These are phyloP conservation scores for Sebastes iracundus DNA, from an alignment of 2,797 vertebrate species.

Conservation along the genomic window DNA sequence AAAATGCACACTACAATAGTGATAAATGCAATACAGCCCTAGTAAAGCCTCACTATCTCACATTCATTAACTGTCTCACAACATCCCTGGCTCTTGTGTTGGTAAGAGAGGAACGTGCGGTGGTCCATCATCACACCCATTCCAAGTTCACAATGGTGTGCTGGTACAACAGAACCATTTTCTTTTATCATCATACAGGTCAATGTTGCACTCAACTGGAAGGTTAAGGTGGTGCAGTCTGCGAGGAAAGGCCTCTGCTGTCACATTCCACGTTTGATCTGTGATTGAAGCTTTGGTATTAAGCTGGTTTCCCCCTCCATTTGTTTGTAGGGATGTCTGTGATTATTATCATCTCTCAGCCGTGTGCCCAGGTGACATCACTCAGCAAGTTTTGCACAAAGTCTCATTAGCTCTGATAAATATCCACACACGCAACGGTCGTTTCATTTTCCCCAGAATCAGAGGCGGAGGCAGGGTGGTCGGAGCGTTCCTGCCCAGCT, in stretches of 20 bases:
- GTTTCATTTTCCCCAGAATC: constrained; percentile 29
- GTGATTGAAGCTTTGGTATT: neutral
- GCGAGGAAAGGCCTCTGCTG: neutral
- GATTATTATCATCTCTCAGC: constrained; percentile 34
- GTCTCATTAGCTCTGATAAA: constrained; percentile 51
- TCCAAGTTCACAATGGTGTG: neutral
- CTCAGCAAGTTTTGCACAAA: constrained; percentile 37
- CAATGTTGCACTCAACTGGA: neutral
- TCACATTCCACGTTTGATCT: constrained; percentile 22
- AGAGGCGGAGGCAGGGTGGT: constrained; percentile 16
- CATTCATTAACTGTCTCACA: neutral
- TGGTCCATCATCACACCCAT: neutral
- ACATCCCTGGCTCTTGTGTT: neutral
- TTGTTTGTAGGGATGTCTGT: constrained; percentile 34
- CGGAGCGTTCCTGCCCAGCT: constrained; percentile 20
- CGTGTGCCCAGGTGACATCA: constrained; percentile 25
- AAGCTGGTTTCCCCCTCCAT: neutral
- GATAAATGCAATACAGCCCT: neutral
- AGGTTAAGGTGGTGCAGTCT: neutral
- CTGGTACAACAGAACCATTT: neutral
- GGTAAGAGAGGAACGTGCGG: neutral
- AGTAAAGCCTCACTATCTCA: neutral
- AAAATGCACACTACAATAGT: neutral
- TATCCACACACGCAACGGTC: constrained; percentile 6
- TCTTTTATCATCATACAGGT: constrained; percentile 11